Percentiles rank a stretch among this genome's conserved stretches.
Evolutionary conservation across 2,797 vertebrate species (phyloP).

Genomic region (Pantherophis alleghaniensis): DNA sequence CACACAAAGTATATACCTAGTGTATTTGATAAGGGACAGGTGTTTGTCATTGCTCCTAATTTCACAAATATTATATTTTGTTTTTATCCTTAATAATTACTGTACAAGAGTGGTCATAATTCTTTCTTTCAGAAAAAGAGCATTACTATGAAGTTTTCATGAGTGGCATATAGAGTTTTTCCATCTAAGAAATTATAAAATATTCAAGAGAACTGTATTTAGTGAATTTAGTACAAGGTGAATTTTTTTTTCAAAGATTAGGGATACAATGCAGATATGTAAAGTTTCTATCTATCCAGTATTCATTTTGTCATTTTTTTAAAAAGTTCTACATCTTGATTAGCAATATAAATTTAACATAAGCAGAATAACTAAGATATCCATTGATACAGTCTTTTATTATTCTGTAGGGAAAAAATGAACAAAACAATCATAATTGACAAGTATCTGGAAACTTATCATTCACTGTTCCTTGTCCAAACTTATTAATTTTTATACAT

Average conservation of each 20-base stretch:
- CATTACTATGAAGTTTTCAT: background rate
- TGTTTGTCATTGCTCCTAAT: background rate
- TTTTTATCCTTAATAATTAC: background rate
- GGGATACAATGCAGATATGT: background rate
- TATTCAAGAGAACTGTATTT: background rate
- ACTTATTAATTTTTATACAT: background rate
- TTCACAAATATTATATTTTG: background rate
- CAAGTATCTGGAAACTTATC: background rate
- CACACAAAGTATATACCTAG: background rate
- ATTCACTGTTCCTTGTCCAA: background rate
- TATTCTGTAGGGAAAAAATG: background rate
- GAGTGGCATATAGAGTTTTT: background rate
- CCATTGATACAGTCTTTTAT: background rate
- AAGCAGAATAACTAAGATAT: too few species aligned
- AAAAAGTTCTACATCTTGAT: background rate
- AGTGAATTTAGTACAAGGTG: background rate
- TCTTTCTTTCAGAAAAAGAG: background rate
- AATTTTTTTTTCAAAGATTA: background rate
- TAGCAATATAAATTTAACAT: background rate
- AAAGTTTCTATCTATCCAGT: background rate
- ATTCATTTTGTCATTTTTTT: background rate
- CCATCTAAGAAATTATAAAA: background rate
- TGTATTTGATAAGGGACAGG: background rate
- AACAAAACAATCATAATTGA: background rate
- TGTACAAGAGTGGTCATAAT: background rate